phyloP scores from a whole-genome alignment of 2,888 invertebrate species.

The Asteroscopus sphinx region DNA sequence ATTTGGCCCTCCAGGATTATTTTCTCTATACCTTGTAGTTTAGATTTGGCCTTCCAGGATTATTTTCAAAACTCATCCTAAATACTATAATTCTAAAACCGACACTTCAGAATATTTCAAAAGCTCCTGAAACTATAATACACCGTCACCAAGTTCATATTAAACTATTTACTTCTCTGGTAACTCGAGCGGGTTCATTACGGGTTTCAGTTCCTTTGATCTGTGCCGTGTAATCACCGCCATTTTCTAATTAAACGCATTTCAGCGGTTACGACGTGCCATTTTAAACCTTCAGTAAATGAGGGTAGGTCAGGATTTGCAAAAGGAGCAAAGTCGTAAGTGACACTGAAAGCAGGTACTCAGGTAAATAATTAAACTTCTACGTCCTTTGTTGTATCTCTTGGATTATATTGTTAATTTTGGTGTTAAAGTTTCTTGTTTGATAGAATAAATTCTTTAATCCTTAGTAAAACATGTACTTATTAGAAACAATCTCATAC shows the following conservation, averaged over 20 bases:
- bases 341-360: conserved; percentile 11
- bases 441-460: no score
- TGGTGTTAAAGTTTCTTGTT: not conserved
- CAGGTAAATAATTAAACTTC: conserved; percentile 20
- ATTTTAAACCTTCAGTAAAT: conserved; percentile 29
- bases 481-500: no score
- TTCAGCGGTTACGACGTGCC: conserved; percentile 27
- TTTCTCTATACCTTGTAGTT: no score
- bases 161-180: conserved; percentile 23
- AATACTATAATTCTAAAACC: no score
- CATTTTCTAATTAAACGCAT: conserved; percentile 60
- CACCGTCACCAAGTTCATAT: conserved; percentile 27
- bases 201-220: conserved; percentile 55
- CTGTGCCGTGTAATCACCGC: conserved; percentile 48
- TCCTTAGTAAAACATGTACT: not conserved
- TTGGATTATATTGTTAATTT: not conserved
- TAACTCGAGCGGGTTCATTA: conserved; percentile 53
- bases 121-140: conserved; percentile 6
- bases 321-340: not conserved
- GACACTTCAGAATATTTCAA: conserved; percentile 3
- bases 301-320: conserved; percentile 8
- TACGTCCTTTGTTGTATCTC: not conserved
- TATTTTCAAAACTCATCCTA: no score
- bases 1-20: no score
- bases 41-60: no score